A percentile compares a stretch with the other conserved stretches of the same genome.
Evolutionary conservation across 2,113 vertebrate species (phyloP).

Genomic region (Mustelus asterias): DNA sequence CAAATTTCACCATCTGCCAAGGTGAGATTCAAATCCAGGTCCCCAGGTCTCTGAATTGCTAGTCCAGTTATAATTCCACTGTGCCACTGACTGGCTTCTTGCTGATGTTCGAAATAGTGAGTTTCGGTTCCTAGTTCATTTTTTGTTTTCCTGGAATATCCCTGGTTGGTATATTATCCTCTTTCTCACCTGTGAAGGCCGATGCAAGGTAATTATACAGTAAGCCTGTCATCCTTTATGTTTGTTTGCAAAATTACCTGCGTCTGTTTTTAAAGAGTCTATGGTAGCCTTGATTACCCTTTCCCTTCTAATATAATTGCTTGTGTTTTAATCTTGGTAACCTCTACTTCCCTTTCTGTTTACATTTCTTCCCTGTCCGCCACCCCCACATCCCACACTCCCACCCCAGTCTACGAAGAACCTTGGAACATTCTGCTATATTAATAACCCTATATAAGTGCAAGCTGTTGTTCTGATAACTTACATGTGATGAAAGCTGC

Average conservation of each 20-base stretch:
- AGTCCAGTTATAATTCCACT: no score
- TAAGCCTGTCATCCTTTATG: neutral
- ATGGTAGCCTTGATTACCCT: neutral
- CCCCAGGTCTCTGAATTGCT: no score
- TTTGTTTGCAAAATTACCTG: neutral
- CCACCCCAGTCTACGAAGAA: neutral
- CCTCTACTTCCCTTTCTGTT: neutral
- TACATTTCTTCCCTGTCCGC: neutral
- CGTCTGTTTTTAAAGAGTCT: neutral
- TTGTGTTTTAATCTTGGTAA: no score
- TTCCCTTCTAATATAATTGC: no score
- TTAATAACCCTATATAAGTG: neutral
- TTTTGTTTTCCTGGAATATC: neutral
- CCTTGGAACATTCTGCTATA: neutral
- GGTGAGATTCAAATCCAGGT: no score
- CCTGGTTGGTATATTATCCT: neutral
- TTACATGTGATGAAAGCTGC: neutral
- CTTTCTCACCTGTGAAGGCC: neutral
- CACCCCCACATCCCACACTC: no score
- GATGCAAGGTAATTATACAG: neutral
- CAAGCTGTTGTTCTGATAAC: neutral
- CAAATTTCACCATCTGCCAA: no score
- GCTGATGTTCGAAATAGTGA: neutral
- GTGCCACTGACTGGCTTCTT: neutral
- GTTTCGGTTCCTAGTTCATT: neutral